Percentiles rank a stretch among this genome's conserved stretches.
phyloP scores from a whole-genome alignment of 2,113 vertebrate genomes.

The Malurus alboscapulatus region DNA sequence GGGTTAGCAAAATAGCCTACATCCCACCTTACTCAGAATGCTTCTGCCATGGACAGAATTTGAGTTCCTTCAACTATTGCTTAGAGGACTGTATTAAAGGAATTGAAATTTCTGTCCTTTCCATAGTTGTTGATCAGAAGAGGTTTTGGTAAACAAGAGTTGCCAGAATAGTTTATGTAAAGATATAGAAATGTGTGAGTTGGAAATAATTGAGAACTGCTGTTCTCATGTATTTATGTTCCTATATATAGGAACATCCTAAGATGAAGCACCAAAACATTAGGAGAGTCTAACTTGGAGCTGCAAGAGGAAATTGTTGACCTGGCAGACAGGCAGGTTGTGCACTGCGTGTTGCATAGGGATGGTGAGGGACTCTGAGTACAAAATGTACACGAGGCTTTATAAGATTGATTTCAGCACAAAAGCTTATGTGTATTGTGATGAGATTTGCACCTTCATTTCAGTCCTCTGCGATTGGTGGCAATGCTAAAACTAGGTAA shows the following conservation, averaged over 20 bases:
- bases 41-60: not conserved
- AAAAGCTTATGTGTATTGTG: not conserved
- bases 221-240: not conserved
- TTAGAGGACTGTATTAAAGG: not conserved
- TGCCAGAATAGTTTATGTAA: not conserved
- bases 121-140: not conserved
- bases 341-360: too few species aligned
- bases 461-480: slow-evolving; percentile 62
- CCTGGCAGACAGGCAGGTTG: not conserved
- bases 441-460: not conserved
- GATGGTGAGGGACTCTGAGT: not conserved
- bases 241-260: not conserved
- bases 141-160: not conserved
- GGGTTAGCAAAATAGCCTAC: not conserved
- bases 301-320: not conserved
- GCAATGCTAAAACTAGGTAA: slow-evolving; percentile 82
- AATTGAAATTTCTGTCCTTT: not conserved
- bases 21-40: not conserved
- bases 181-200: not conserved
- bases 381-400: not conserved
- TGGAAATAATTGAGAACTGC: not conserved
- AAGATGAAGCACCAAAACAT: not conserved
- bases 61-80: not conserved
- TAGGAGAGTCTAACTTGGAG: not conserved
- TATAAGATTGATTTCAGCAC: not conserved